Evolutionary conservation across 2,888 invertebrate genomes (phyloP), one percentile per base, ranked within the genome.

Genomic region (Xestia rhomboidea): DNA sequence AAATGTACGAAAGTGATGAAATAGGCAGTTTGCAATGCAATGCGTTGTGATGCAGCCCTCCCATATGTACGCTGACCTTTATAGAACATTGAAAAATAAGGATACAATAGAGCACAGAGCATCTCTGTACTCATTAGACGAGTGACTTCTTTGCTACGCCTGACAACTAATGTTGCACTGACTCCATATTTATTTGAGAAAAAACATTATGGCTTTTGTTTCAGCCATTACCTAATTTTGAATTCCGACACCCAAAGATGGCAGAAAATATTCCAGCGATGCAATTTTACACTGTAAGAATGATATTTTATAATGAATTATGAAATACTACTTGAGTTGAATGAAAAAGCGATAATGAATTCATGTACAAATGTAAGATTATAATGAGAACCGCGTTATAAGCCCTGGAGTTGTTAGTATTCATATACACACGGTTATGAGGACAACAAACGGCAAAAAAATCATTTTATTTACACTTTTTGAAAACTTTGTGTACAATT

Each of bases 331-430:
- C n/a, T 34, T n/a, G 57, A 44, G 15, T 41, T 30, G 46, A 57
- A 82, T 77, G 71, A 30, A 57, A 30, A 74, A 82, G 84, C 84
- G 10, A 70, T 49, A 44, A 71, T 82, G 63, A 79, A 69, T 64
- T 30, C n/a, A 80, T 60, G 15, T 60, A 68, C 68, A 71, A 81
- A 51, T 68, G 27, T 44, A 51, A 27, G 27, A 57, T 67, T 62
- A 71, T 72, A 54, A 86, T 76, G 73, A 62, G 11, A 73, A 64
- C 64, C 67, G 60, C 66, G 60, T 24, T 69, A 13, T 68, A 81
- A 86, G 68, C 79, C 46, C 41, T 76, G 67, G 21, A 72, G 73
- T 76, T 76, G 85, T 87, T 87, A 85, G 79, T 82, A 79, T 66
- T 68, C 27, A 76, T 80, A 72, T 79, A 74, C 73, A 84, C 79